Evolutionary conservation across 2,113 vertebrate genomes (phyloP).

Genomic region (Microcebus lehilahytsara): DNA sequence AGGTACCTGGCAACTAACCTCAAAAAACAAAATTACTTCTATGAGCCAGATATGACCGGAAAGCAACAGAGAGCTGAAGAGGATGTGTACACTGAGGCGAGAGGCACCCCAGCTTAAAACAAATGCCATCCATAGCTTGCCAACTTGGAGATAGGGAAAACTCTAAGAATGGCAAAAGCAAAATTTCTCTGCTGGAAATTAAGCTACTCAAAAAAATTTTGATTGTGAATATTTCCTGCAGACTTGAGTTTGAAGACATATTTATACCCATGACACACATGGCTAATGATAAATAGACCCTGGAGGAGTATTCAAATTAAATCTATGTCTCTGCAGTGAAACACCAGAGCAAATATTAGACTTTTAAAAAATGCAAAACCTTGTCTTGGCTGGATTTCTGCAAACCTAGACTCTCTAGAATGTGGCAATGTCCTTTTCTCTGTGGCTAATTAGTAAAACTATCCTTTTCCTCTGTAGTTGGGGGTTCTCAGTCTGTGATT

Average conservation of each 20-base stretch:
- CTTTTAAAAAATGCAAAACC: not conserved
- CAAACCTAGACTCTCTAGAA: conserved; percentile 18
- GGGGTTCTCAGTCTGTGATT: not conserved
- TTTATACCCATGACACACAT: not conserved
- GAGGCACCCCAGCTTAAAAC: not conserved
- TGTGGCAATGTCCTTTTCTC: not conserved
- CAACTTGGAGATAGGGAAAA: not conserved
- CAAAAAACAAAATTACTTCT: not conserved
- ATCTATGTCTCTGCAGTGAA: conserved; percentile 38
- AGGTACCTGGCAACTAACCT: not conserved
- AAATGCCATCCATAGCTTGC: not conserved
- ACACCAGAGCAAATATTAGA: conserved; percentile 7
- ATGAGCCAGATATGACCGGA: not conserved
- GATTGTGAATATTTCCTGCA: not conserved
- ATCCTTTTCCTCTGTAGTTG: not conserved
- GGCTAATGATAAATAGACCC: conserved; percentile 2
- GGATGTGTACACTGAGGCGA: not conserved
- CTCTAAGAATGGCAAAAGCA: not conserved
- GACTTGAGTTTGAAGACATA: not conserved
- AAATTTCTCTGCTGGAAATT: conserved; percentile 21
- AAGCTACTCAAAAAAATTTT: not conserved
- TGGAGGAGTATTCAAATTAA: not conserved
- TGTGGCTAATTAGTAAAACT: conserved; percentile 30
- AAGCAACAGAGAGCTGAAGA: not conserved
- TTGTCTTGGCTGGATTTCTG: conserved; percentile 8